Evolutionary conservation across 2,797 vertebrate species (phyloP), one percentile per base, ranked within the genome.

Genomic region (Limosa lapponica): DNA sequence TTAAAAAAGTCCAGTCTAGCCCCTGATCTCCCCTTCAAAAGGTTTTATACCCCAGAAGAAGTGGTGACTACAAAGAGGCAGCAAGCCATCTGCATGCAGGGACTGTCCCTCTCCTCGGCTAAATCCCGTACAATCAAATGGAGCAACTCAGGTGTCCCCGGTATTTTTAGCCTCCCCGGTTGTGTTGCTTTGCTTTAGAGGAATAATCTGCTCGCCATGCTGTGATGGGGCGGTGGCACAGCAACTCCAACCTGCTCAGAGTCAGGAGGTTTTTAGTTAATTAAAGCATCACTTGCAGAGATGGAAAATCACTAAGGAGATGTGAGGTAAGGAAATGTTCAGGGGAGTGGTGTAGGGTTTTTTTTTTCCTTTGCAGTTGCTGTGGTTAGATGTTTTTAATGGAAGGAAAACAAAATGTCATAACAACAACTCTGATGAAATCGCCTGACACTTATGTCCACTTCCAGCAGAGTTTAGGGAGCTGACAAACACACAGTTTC

Each of bases 271-370:
- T 69, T 58, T 36, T 41, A 46, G 54, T 52, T 90, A 84, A 86
- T 91, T 73, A 94, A 83, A 88, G 61, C 43, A 36, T 55, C 19
- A 6, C 69, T 95, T 57, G n/a, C 86, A 74, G 74, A 82, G 64
- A 55, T 75, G 87, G 86, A 86, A 96, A 94, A 85, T 89, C 84
- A 75, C 84, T 41, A 27, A 64, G 44, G 80, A 80, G 73, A 77
- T 71, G 41, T 6, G n/a, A 92, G n/a, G 20, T 36, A 72, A 54
- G 54, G 46, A 81, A 75, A 81, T 27, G 19, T 36, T 82, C 27
- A 61, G 71, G 23, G 22, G 55, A 74, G 22, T 34, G 23, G 23
- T 43, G 30, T 43, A 64, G 61, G 25, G 16, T 2, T 0, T 34
- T 23, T 80, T 62, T 55, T 61, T 9, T 6, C 39, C n/a, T 57